A percentile compares a stretch with the other conserved stretches of the same genome.
Evolutionary conservation across 2,888 invertebrate genomes (phyloP).

Genomic region (Phortica magna): DNA sequence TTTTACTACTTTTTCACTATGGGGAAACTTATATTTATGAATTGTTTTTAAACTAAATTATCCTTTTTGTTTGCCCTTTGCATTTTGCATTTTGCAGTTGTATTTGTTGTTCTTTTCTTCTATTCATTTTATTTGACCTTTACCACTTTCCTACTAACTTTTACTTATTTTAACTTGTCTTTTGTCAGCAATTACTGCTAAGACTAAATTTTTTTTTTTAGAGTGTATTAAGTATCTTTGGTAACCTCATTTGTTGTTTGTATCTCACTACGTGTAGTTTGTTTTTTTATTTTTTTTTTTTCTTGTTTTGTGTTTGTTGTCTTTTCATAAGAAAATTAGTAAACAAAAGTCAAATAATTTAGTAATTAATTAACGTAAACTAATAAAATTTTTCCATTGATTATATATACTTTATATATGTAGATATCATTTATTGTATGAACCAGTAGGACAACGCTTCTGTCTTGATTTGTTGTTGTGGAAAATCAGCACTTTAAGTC

Average conservation of each 20-base stretch:
- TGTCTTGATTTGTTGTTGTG: constrained; percentile 42
- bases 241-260: constrained; percentile 53
- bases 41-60: neutral
- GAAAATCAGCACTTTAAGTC: constrained; percentile 55
- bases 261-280: constrained; percentile 27
- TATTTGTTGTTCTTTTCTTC: neutral
- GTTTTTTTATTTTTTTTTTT: constrained; percentile 16
- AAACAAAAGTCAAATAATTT: neutral
- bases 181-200: constrained; percentile 15
- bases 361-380: neutral
- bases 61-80: neutral
- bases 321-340: constrained; percentile 48
- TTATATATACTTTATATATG: constrained; percentile 40
- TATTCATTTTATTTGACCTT: neutral
- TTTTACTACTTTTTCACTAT: neutral
- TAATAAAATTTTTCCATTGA: constrained; percentile 24
- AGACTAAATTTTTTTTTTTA: constrained; percentile 31
- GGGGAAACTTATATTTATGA: neutral
- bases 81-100: neutral
- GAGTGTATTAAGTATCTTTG: constrained; percentile 45
- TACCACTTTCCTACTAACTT: neutral
- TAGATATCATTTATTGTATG: constrained; percentile 44
- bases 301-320: constrained; percentile 54
- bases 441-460: constrained; percentile 64
- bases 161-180: constrained; percentile 12